Evolutionary conservation across 2,797 vertebrate species (phyloP).

Genomic region (Scarus forsteni): DNA sequence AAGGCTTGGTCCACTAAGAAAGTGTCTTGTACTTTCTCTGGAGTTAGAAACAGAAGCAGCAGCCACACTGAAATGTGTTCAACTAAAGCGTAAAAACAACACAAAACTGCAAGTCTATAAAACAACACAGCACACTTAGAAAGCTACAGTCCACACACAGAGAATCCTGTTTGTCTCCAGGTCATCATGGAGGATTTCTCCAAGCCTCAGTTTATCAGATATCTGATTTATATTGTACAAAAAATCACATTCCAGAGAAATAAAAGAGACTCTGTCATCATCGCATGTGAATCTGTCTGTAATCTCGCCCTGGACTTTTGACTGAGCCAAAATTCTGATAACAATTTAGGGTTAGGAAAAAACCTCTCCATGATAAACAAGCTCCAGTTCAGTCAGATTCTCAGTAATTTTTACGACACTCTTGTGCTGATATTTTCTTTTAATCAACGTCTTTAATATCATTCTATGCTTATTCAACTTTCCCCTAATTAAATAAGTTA

Average conservation of each 20-base stretch:
- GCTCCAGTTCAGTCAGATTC: conserved; percentile 4
- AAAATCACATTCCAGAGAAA: not conserved
- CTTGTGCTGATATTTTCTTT: too few species aligned
- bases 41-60: conserved; percentile 31
- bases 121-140: conserved; percentile 58
- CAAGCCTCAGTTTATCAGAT: not conserved
- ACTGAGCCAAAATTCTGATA: not conserved
- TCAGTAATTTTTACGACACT: not conserved
- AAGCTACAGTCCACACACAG: conserved; percentile 28
- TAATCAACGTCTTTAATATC: too few species aligned
- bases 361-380: conserved; percentile 41
- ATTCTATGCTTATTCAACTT: too few species aligned
- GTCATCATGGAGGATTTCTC: conserved; percentile 38
- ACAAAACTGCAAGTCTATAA: conserved; percentile 39
- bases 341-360: not conserved
- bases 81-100: conserved; percentile 28
- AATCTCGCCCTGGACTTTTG: too few species aligned
- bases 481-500: too few species aligned
- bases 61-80: conserved; percentile 35
- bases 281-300: too few species aligned
- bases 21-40: conserved; percentile 12
- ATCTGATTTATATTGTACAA: not conserved
- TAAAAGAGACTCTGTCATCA: too few species aligned
- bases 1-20: too few species aligned
- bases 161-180: not conserved